phyloP scores from a whole-genome alignment of 2,797 vertebrate genomes.

The Tragopan temminckii region DNA sequence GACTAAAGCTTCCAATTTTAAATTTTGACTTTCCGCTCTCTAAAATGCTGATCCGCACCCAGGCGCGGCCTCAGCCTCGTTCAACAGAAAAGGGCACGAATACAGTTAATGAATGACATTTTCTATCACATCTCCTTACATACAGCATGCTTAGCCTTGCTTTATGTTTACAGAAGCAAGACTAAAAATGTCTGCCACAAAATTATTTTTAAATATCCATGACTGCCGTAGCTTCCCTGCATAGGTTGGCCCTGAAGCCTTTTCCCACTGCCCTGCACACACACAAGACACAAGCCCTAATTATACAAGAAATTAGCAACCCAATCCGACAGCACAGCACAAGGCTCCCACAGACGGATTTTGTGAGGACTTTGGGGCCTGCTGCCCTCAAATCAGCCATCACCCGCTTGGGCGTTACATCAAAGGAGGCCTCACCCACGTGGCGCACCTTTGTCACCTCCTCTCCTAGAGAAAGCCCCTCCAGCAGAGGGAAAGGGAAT shows the following conservation, averaged over 20 bases:
- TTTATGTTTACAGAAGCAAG: background rate
- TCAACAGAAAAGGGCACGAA: background rate
- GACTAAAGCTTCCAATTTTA: background rate
- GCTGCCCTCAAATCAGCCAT: background rate
- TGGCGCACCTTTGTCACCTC: background rate
- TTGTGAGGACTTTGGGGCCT: background rate
- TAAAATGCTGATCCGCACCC: background rate
- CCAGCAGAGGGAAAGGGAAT: accelerated
- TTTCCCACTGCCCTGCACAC: accelerated
- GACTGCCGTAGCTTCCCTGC: background rate
- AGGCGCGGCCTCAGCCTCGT: accelerated
- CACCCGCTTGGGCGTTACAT: background rate
- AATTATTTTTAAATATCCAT: background rate
- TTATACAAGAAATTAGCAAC: background rate
- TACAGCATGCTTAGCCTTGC: background rate
- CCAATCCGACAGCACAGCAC: background rate
- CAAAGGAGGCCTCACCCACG: background rate
- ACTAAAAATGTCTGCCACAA: background rate
- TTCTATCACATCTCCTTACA: background rate
- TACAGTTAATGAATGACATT: background rate
- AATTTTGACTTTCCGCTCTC: background rate
- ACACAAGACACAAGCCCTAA: background rate
- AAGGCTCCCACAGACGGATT: background rate
- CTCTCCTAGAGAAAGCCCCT: background rate
- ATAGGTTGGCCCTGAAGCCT: accelerated